A percentile compares a stretch with the other conserved stretches of the same genome.
These are phyloP conservation scores for Oncorhynchus keta DNA, from an alignment of 2,113 vertebrate species.

Conservation along the genomic window DNA sequence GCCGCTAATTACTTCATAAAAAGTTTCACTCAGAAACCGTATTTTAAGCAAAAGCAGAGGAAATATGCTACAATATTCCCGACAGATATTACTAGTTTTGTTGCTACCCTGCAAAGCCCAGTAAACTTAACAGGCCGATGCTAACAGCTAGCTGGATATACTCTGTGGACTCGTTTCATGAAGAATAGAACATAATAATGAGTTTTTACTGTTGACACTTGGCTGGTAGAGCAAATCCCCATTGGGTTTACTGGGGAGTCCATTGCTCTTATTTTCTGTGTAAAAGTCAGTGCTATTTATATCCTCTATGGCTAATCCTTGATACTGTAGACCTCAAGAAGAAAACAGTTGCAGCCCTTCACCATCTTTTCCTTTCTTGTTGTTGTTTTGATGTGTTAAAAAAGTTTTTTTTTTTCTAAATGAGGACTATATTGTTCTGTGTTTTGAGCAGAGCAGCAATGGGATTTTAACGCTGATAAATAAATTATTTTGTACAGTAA, in stretches of 20 bases:
- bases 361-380: neutral
- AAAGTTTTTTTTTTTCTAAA: neutral
- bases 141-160: neutral
- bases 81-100: no score
- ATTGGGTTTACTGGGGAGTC: neutral
- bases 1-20: no score
- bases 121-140: neutral
- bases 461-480: slow-evolving; percentile 9
- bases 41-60: no score
- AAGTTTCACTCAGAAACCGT: no score
- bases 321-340: neutral
- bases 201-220: neutral
- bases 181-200: neutral
- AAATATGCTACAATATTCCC: no score
- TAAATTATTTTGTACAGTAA: slow-evolving; percentile 16
- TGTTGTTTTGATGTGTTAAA: neutral
- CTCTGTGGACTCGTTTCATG: no score
- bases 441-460: slow-evolving; percentile 4
- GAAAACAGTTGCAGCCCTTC: neutral
- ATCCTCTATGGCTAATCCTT: neutral
- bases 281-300: neutral
- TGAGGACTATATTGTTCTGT: neutral
- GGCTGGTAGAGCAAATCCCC: neutral
- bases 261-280: neutral
- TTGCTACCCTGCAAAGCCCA: no score